Evolutionary conservation across 2,888 invertebrate species (phyloP).

Genomic region (Lasioglossum villosulum): DNA sequence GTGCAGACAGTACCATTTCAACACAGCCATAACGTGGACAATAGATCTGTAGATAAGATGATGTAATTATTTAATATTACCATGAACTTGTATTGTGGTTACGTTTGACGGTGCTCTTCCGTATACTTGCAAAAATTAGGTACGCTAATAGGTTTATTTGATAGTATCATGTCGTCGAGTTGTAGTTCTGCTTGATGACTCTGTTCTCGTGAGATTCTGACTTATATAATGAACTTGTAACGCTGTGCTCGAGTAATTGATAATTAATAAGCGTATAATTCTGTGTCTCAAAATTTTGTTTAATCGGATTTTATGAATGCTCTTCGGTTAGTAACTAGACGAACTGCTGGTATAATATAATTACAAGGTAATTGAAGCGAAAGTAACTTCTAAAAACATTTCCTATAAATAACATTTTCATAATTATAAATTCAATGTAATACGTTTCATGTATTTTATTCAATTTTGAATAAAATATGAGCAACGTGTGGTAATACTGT

Average conservation of each 20-base stretch:
- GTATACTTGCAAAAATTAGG: conserved; percentile 3
- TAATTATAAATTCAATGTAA: too few species aligned
- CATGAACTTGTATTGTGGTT: conserved; percentile 6
- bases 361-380: too few species aligned
- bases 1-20: conserved; percentile 31
- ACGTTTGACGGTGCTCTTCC: not conserved
- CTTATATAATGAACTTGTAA: not conserved
- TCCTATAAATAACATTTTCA: too few species aligned
- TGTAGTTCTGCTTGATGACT: not conserved
- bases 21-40: conserved; percentile 5
- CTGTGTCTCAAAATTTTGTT: not conserved
- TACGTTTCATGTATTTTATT: too few species aligned
- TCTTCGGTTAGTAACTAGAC: not conserved
- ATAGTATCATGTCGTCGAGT: not conserved
- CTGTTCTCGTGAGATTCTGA: not conserved
- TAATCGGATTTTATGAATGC: not conserved
- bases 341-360: not conserved
- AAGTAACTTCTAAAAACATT: too few species aligned
- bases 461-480: not conserved
- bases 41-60: conserved; percentile 31
- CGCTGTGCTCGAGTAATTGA: not conserved
- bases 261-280: not conserved
- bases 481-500: not conserved
- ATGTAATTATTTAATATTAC: conserved; percentile 16
- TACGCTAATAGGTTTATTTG: not conserved